Base-by-base conservation (phyloP, 2,888 invertebrate species). In the Trichopria drosophilae region DNA sequence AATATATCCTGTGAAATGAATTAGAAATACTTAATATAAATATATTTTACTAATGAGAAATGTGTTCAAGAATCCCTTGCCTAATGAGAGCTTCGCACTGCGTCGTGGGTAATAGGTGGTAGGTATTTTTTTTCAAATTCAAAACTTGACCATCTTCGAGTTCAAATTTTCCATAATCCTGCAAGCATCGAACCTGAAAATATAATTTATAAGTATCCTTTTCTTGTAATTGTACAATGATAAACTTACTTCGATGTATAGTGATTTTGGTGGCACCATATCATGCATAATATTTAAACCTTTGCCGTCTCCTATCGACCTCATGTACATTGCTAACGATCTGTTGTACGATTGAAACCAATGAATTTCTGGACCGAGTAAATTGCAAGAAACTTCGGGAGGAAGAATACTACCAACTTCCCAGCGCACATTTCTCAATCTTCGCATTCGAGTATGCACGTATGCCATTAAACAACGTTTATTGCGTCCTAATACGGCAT, bases 381-480 rank as follows among this genome's bases (percentile, higher is more conserved):
- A 77, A 53, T 88, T 84, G 45, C 83, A 81, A 70, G 88, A 86
- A 0, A 96, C 85, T 70, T 95, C 93, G 0, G 83, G 75, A 0
- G 97, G 96, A 45, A 98, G 75, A 36, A 94, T 87, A 26, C 93
- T 90, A 1, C 98, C 98, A 72, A 95, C 91, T 67, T 95, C 91
- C 98, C 98, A 98, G 36, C 98, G 81, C 75, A 94, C 82, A n/a
- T 88, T 85, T 62, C 88, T 84, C 16, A 98, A 83, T 66, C 86
- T 84, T 59, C 82, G 81, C 72, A 96, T 79, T 58, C 98, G 81
- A 65, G 89, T 90, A 72, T 90, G 88, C 42, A 91, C 78, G 66
- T 92, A 92, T 0, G 90, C 85, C 1, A 95, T 77, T 1, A 97
- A 79, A 69, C 96, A 97, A 24, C 97, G 82, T 69, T 93, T 88